phyloP scores from a whole-genome alignment of 2,113 vertebrate species.

The Pongo pygmaeus region DNA sequence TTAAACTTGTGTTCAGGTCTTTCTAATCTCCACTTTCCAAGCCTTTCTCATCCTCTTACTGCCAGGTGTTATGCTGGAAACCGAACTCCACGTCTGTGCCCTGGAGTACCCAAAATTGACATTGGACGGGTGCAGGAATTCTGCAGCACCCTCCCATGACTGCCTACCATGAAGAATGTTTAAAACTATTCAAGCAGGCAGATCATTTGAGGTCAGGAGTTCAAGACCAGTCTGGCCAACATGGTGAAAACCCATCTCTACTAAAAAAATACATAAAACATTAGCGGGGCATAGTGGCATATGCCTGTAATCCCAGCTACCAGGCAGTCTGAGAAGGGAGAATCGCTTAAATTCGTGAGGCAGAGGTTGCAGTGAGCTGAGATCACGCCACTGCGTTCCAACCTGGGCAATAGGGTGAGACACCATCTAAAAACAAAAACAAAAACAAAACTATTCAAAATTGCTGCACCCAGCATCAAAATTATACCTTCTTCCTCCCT shows the following conservation, averaged over 20 bases:
- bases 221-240: too few species aligned
- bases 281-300: too few species aligned
- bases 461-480: background rate
- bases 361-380: too few species aligned
- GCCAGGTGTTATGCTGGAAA: background rate
- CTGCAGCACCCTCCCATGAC: background rate
- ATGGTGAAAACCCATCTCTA: too few species aligned
- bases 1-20: background rate
- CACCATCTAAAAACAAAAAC: too few species aligned
- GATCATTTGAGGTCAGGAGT: too few species aligned
- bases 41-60: background rate
- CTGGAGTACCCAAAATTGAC: background rate
- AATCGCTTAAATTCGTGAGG: too few species aligned
- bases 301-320: too few species aligned
- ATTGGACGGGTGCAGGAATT: background rate
- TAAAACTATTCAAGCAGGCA: background rate
- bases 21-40: background rate
- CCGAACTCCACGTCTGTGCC: background rate
- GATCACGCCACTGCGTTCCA: too few species aligned
- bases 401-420: too few species aligned
- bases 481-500: background rate
- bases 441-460: background rate
- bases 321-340: too few species aligned
- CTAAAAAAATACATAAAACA: too few species aligned
- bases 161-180: background rate